Percentiles rank a stretch among this genome's conserved stretches.
These are phyloP conservation scores for Cyclopterus lumpus DNA, from an alignment of 2,797 vertebrate genomes.

Conservation along the genomic window DNA sequence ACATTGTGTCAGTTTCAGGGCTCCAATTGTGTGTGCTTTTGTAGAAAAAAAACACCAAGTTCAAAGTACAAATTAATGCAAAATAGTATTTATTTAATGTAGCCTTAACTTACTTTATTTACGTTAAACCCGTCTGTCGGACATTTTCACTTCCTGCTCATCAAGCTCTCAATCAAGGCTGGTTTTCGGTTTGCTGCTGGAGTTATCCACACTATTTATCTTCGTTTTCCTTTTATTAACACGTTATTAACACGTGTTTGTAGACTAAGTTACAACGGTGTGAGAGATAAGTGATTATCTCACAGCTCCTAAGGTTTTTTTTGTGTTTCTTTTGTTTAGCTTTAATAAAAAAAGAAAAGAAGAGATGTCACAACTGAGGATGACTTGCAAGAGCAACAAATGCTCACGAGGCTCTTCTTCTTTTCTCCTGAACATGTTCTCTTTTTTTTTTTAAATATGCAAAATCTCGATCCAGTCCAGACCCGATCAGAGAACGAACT, in stretches of 20 bases:
- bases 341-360: conserved; percentile 13
- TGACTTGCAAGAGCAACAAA: conserved; percentile 6
- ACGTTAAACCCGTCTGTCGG: conserved; percentile 10
- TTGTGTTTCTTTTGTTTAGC: not conserved
- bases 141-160: conserved; percentile 41
- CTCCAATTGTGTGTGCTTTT: conserved; percentile 10
- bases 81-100: conserved; percentile 32
- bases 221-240: conserved; percentile 25
- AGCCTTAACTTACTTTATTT: conserved; percentile 18
- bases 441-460: not conserved
- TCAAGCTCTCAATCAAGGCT: conserved; percentile 43
- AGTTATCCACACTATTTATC: conserved; percentile 41
- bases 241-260: conserved; percentile 17
- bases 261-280: conserved; percentile 28
- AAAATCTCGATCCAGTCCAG: conserved; percentile 6
- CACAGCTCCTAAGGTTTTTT: conserved; percentile 6
- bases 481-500: not conserved
- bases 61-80: conserved; percentile 33
- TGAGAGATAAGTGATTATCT: conserved; percentile 35
- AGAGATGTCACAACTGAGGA: conserved; percentile 13
- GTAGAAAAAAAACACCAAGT: conserved; percentile 14
- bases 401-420: conserved; percentile 2
- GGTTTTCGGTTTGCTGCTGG: conserved; percentile 38
- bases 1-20: conserved; percentile 28
- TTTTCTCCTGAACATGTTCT: not conserved